Conservation (phyloP, 2,113 vertebrate genomes). For the Gallinago jamesoni region DNA sequence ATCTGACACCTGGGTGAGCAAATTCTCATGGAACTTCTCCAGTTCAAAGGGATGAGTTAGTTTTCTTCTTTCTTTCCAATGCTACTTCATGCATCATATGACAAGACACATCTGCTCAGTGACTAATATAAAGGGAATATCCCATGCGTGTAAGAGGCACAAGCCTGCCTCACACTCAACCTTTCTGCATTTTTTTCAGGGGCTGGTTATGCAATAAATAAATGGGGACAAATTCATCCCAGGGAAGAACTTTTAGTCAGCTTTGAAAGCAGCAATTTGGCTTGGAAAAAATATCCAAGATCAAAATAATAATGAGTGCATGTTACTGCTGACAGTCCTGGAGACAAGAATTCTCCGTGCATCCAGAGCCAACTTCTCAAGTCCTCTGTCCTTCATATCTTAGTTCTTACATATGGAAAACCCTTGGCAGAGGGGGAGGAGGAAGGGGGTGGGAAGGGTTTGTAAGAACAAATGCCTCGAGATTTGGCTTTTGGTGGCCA, state of each 20-base stretch:
- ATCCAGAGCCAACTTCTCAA: not conserved
- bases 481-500: not conserved
- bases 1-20: not conserved
- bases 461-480: not conserved
- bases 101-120: conserved; percentile 56
- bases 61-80: not conserved
- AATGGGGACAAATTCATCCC: conserved; percentile 3
- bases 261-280: not conserved
- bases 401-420: not conserved
- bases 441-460: not conserved
- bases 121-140: conserved; percentile 44
- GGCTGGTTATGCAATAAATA: conserved; percentile 41
- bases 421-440: not conserved
- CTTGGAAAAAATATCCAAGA: not conserved
- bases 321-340: conserved; percentile 12
- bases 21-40: not conserved
- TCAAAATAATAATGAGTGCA: not conserved
- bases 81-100: not conserved
- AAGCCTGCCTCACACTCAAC: conserved; percentile 3
- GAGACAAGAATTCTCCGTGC: not conserved
- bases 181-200: not conserved
- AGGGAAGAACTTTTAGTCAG: conserved; percentile 6
- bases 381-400: not conserved
- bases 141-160: conserved; percentile 30
- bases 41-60: not conserved